Evolutionary conservation across 2,797 vertebrate species (phyloP), one percentile per base, ranked within the genome.

Genomic region (Centroberyx gerrardi): DNA sequence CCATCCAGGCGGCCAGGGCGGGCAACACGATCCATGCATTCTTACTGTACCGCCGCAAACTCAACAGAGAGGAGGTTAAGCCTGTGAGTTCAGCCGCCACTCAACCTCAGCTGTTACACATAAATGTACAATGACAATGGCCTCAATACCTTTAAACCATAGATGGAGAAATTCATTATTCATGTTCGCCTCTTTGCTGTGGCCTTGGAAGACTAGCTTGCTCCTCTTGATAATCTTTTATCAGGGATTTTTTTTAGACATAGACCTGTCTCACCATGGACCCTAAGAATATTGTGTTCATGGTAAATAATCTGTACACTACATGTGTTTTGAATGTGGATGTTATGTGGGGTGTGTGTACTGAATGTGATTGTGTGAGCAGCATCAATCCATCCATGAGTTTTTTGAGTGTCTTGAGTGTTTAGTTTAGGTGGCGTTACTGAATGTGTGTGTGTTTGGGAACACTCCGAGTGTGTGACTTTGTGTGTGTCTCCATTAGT

Each of bases 1-100:
- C 93, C n/a, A 85, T 98, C 46, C 98, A 95, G 86, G 93, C 95
- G 0, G 96, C 96, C 33, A 81, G 96, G 51, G 96, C 96, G 0
- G 96, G 96, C 22, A 96, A 96, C 90, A 91, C 88, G 36, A 92
- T 96, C 54, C 89, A 96, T 0, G 91, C 95, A 0, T 82, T 93
- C 42, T 93, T 96, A 40, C 80, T 95, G 22, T 96, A 96, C 82
- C 93, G 95, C 61, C 90, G 93, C 46, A 95, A 94, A 78, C 94
- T 96, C 64, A 95, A 95, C 92, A 90, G 91, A 74, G 95, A 96
- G 72, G 95, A 96, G 75, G 69, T 96, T 9, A 95, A 95, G 86
- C 96, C 96, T 71, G 96, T 96, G 85, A 93, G 94, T 93, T 52
- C 10, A 65, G 52, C 55, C 5, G 8, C 42, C 28, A 38, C 48